Conservation (phyloP, 2,797 vertebrate species). For the Rhinogobio ventralis region DNA sequence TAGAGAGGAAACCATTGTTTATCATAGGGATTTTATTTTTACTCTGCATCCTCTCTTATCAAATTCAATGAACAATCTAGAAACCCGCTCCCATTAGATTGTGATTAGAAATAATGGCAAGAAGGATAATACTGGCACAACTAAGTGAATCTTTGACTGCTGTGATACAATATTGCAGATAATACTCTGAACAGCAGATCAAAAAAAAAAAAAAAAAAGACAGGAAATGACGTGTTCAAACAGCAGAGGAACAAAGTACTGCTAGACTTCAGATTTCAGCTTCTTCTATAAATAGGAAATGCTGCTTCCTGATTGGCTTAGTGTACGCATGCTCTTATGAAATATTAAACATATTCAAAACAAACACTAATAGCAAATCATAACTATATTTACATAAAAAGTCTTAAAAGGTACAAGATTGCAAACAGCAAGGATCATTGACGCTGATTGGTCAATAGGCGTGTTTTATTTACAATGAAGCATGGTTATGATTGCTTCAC, state of each 20-base stretch:
- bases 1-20: neutral
- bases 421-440: neutral
- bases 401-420: neutral
- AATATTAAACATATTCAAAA: neutral
- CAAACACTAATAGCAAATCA: neutral
- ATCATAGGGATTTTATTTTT: neutral
- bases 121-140: neutral
- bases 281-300: constrained; percentile 39
- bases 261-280: constrained; percentile 8
- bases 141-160: neutral
- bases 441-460: neutral
- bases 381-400: neutral
- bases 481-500: neutral
- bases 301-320: constrained; percentile 18
- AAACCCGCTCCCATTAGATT: neutral
- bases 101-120: neutral
- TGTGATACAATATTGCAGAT: neutral
- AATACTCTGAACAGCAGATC: neutral
- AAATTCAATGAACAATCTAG: neutral
- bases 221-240: constrained; percentile 33
- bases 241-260: constrained; percentile 9
- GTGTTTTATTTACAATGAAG: neutral
- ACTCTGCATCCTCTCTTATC: neutral
- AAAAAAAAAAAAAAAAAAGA: neutral
- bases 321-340: neutral